phyloP scores from a whole-genome alignment of 2,113 vertebrate species.

The Patagioenas fasciata region DNA sequence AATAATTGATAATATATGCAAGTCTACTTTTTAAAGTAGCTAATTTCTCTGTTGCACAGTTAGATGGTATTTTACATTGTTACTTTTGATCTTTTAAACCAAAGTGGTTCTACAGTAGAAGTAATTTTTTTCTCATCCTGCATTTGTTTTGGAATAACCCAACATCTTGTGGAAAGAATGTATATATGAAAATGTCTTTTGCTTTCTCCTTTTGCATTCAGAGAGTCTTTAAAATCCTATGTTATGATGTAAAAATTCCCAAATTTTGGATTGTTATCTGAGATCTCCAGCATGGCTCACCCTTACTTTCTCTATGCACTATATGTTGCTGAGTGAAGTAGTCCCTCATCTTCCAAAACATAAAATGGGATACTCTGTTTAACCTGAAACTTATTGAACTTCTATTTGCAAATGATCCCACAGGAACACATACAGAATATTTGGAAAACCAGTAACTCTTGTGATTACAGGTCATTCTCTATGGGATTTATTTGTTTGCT shows the following conservation, averaged over 20 bases:
- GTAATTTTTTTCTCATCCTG: background rate
- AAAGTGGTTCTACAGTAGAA: background rate
- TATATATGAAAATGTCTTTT: background rate
- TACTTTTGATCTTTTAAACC: background rate
- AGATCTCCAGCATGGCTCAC: background rate
- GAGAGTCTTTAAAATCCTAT: background rate
- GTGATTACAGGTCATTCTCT: background rate
- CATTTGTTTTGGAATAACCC: background rate
- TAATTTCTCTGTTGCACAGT: background rate
- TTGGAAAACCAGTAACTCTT: background rate
- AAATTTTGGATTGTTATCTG: background rate
- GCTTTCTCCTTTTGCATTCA: background rate
- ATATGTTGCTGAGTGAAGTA: background rate
- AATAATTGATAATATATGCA: background rate
- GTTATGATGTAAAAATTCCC: background rate
- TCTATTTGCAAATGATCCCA: background rate
- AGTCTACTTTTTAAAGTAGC: background rate
- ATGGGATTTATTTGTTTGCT: fast-evolving
- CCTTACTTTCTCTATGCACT: background rate
- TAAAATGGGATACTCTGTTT: background rate
- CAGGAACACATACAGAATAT: background rate
- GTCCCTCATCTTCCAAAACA: background rate
- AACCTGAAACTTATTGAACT: background rate
- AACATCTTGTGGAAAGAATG: background rate
- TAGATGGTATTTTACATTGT: background rate